phyloP scores from a whole-genome alignment of 2,888 invertebrate species.

The Drosophila quinaria region DNA sequence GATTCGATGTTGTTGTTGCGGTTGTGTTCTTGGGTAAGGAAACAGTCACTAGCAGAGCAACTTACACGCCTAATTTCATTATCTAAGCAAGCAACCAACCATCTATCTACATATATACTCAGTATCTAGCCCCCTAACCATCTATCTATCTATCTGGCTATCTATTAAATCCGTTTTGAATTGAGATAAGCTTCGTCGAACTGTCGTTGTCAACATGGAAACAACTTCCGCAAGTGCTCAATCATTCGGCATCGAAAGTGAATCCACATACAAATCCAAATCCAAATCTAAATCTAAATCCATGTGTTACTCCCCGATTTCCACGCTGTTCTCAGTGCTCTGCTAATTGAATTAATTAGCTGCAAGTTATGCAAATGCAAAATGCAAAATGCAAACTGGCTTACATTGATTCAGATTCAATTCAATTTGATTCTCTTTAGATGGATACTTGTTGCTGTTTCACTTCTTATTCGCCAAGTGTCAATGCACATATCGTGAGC shows the following conservation, averaged over 20 bases:
- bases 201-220: slow-evolving; percentile 74
- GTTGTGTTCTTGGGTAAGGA: background rate
- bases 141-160: slow-evolving; percentile 17
- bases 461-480: slow-evolving; percentile 66
- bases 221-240: slow-evolving; percentile 77
- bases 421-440: slow-evolving; percentile 36
- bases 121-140: slow-evolving; percentile 14
- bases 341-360: slow-evolving; percentile 79
- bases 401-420: slow-evolving; percentile 34
- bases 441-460: slow-evolving; percentile 44
- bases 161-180: background rate
- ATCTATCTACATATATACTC: slow-evolving; percentile 1
- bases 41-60: slow-evolving; percentile 38
- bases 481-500: slow-evolving; percentile 55
- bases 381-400: slow-evolving; percentile 19
- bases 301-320: background rate
- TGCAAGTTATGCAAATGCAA: slow-evolving; percentile 65
- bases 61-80: slow-evolving; percentile 55
- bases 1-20: background rate
- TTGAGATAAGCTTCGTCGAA: slow-evolving; percentile 58
- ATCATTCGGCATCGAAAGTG: slow-evolving; percentile 59
- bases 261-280: slow-evolving; percentile 11
- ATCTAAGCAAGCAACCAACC: slow-evolving; percentile 37
- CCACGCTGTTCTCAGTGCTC: slow-evolving; percentile 30
- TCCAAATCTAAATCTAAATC: slow-evolving; percentile 13